These are phyloP conservation scores for Polyodon spathula DNA, from an alignment of 2,113 vertebrate genomes.

Conservation along the genomic window DNA sequence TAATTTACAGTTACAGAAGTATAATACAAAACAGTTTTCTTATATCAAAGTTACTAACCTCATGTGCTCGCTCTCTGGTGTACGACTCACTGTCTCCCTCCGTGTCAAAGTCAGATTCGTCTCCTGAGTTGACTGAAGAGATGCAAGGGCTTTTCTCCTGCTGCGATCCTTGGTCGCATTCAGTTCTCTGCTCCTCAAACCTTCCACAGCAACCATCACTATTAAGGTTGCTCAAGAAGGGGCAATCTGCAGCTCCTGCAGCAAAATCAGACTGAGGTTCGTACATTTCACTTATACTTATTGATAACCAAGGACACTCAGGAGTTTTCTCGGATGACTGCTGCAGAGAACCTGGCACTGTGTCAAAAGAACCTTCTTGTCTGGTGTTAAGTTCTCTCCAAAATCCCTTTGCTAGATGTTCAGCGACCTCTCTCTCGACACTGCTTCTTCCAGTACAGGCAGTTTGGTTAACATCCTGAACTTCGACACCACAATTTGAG, in stretches of 20 bases:
- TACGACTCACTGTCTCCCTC: constrained; percentile 81
- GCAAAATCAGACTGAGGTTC: constrained; percentile 67
- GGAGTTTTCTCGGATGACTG: constrained; percentile 59
- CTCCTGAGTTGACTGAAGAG: constrained; percentile 74
- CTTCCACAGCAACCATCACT: constrained; percentile 43
- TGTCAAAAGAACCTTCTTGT: constrained; percentile 28
- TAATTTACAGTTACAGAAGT: too few relatives aligned
- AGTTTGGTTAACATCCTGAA: constrained; percentile 29
- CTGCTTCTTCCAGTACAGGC: constrained; percentile 63
- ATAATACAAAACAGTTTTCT: too few relatives aligned
- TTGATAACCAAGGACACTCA: constrained; percentile 83
- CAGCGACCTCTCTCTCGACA: constrained; percentile 86
- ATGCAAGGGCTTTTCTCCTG: constrained; percentile 70
- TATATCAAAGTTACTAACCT: constrained; percentile 66
- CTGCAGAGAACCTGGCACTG: constrained; percentile 34
- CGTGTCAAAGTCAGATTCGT: constrained; percentile 78
- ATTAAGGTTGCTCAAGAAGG: constrained; percentile 76
- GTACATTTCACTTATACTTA: constrained; percentile 59
- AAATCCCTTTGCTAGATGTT: constrained; percentile 88
- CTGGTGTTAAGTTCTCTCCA: constrained; percentile 72
- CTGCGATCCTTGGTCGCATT: constrained; percentile 50
- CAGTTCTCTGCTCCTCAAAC: constrained; percentile 48
- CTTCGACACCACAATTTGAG: constrained; percentile 26
- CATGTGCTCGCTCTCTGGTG: constrained; percentile 72
- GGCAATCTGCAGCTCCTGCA: constrained; percentile 74